Conservation (phyloP, 2,888 invertebrate genomes). For the Baronia brevicornis region DNA sequence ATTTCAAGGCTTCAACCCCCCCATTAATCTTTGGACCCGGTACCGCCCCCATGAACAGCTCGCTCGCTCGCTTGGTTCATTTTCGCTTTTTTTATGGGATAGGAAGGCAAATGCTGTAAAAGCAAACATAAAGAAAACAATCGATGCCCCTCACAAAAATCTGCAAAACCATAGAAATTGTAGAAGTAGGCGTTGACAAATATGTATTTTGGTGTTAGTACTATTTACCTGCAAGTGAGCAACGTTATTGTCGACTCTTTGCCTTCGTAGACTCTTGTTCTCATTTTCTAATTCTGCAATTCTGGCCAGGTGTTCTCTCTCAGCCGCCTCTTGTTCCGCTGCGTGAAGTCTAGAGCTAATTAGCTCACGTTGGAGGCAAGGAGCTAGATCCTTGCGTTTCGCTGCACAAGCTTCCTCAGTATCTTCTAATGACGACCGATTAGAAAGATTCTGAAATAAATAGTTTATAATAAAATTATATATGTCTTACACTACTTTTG, state of each 20-base stretch:
- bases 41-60: too few species aligned
- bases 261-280: slow-evolving; percentile 93
- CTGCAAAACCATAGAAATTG: too few species aligned
- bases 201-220: too few species aligned
- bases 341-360: slow-evolving; percentile 93
- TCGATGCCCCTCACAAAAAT: slow-evolving; percentile 39
- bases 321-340: slow-evolving; percentile 92
- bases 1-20: too few species aligned
- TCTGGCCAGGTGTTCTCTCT: slow-evolving; percentile 89
- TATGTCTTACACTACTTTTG: too few species aligned
- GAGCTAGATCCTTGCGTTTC: slow-evolving; percentile 84
- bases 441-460: slow-evolving; percentile 86
- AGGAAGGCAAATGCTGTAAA: too few species aligned
- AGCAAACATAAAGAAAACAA: not conserved
- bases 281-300: slow-evolving; percentile 95
- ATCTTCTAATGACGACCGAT: slow-evolving; percentile 89
- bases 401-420: slow-evolving; percentile 81
- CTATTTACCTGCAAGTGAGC: slow-evolving; percentile 86
- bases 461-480: too few species aligned
- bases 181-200: too few species aligned
- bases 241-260: slow-evolving; percentile 95
- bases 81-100: too few species aligned
- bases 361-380: slow-evolving; percentile 94
- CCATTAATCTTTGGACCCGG: too few species aligned
- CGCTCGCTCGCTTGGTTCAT: too few species aligned